Evolutionary conservation across 2,113 vertebrate species (phyloP).

Genomic region (Chiloscyllium plagiosum): DNA sequence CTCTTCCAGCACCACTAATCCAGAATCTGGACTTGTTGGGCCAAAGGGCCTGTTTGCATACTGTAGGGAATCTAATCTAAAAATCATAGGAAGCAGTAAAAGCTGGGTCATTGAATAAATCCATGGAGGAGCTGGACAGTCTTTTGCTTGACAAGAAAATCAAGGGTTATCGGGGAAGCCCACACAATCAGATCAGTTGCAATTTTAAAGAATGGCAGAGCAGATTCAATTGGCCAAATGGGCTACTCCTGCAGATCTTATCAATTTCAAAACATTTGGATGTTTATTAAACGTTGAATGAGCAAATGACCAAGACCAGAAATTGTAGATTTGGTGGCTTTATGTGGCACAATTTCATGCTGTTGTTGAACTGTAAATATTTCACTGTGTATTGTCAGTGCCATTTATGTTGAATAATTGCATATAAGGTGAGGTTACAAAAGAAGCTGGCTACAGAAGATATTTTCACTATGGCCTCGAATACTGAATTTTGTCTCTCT

Average conservation of each 20-base stretch:
- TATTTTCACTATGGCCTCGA: not conserved
- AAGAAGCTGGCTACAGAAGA: not conserved
- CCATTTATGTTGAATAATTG: slow-evolving; percentile 18
- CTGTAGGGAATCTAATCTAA: too few species aligned
- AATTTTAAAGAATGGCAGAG: too few species aligned
- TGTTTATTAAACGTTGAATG: not conserved
- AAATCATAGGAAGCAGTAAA: too few species aligned
- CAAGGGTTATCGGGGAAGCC: too few species aligned
- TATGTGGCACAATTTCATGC: not conserved
- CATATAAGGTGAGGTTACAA: not conserved
- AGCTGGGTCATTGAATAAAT: too few species aligned
- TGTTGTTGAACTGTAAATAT: not conserved
- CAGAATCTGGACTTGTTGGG: too few species aligned
- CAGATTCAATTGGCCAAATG: not conserved
- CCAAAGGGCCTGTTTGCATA: too few species aligned
- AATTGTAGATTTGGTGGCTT: not conserved
- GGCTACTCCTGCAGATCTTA: not conserved
- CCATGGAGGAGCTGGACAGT: too few species aligned
- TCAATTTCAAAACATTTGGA: not conserved
- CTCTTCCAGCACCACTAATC: too few species aligned
- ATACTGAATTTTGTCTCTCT: not conserved
- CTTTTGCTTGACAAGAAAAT: too few species aligned
- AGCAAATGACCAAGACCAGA: not conserved
- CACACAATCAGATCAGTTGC: too few species aligned
- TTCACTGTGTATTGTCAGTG: not conserved